phyloP scores from a whole-genome alignment of 2,797 vertebrate species.

The Mormyrus hasselquistii region DNA sequence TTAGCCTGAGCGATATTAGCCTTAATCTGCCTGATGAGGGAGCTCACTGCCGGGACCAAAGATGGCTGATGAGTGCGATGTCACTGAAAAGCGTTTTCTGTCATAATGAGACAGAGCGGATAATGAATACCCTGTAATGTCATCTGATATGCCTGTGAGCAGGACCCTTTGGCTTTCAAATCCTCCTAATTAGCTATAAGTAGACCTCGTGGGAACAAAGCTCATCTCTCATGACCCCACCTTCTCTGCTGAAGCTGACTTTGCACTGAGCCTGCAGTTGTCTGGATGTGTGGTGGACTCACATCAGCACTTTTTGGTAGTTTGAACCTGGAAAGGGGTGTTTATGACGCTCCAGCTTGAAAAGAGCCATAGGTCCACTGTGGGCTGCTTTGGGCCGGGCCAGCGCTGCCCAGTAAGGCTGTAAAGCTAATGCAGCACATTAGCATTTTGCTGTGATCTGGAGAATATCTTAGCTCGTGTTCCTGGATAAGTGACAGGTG shows the following conservation, averaged over 20 bases:
- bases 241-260: background rate
- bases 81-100: conserved; percentile 30
- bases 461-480: background rate
- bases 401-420: background rate
- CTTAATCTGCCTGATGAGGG: conserved; percentile 17
- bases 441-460: background rate
- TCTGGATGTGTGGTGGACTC: background rate
- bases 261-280: conserved; percentile 1
- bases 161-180: conserved; percentile 31
- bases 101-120: conserved; percentile 31
- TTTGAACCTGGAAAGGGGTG: background rate
- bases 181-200: conserved; percentile 43
- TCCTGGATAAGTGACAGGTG: background rate
- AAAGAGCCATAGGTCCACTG: background rate
- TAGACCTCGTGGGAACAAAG: conserved; percentile 6
- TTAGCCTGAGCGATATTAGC: background rate
- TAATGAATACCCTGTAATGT: conserved; percentile 35
- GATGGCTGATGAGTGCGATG: conserved; percentile 35
- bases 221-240: background rate
- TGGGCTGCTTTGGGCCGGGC: background rate
- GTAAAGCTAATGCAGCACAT: background rate
- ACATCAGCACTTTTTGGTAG: conserved; percentile 23
- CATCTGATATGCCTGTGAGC: conserved; percentile 40
- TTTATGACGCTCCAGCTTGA: background rate
- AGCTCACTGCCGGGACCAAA: conserved; percentile 19